phyloP scores from a whole-genome alignment of 2,797 vertebrate genomes.

The Mus minutoides region DNA sequence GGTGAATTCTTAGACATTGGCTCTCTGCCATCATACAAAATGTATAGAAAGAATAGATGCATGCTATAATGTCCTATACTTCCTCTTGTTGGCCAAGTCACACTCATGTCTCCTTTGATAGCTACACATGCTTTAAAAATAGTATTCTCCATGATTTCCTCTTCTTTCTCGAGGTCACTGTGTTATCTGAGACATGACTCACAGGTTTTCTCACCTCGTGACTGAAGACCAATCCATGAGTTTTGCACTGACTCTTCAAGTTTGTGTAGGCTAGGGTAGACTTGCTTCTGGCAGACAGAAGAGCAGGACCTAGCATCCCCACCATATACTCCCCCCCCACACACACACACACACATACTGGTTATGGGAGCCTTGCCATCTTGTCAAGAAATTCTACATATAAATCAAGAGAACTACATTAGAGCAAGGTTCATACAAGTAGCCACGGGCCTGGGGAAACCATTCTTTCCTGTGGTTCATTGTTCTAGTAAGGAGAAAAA shows the following conservation, averaged over 20 bases:
- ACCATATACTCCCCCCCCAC: not conserved
- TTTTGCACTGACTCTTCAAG: not conserved
- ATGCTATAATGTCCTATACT: constrained; percentile 17
- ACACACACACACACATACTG: not conserved
- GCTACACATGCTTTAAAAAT: constrained; percentile 56
- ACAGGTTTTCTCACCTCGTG: not conserved
- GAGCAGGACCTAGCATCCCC: not conserved
- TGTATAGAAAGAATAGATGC: constrained; percentile 1
- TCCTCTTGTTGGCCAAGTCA: constrained; percentile 20
- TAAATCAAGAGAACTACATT: not conserved
- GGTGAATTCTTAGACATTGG: not conserved
- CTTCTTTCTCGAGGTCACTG: not conserved
- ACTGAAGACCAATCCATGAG: not conserved
- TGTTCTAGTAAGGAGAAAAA: not conserved
- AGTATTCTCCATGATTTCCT: not conserved
- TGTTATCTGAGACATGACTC: not conserved
- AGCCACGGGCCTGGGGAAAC: not conserved
- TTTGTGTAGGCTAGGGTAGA: not conserved
- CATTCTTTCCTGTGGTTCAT: not conserved
- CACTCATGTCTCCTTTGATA: not conserved
- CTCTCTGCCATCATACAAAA: not conserved
- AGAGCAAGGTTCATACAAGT: not conserved
- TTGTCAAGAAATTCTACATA: not conserved
- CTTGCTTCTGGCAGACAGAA: not conserved
- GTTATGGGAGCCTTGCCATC: accelerated